Conservation (phyloP, 2,888 invertebrate genomes). For the Plebejus melissa region DNA sequence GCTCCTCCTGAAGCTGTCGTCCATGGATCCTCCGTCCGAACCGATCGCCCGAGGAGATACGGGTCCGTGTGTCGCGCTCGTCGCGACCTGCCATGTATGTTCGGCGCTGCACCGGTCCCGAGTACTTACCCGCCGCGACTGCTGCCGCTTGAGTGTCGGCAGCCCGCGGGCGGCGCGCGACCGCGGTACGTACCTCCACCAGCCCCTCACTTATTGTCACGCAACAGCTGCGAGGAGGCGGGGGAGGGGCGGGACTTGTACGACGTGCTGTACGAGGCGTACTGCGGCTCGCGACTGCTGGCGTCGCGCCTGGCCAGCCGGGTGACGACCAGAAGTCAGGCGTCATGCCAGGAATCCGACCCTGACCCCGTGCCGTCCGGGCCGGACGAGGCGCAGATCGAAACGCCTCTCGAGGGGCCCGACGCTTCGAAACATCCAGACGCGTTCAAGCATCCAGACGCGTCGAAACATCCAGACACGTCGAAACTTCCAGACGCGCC, state of each 20-base stretch:
- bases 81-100: conserved; percentile 39
- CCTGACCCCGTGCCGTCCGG: conserved; percentile 31
- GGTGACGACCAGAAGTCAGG: conserved; percentile 33
- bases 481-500: conserved; percentile 28
- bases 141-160: conserved; percentile 42
- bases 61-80: conserved; percentile 38
- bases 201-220: not conserved
- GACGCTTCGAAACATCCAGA: not conserved
- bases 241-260: conserved; percentile 27
- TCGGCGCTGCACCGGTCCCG: conserved; percentile 36
- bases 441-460: conserved; percentile 33
- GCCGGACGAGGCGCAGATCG: conserved; percentile 37
- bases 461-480: not conserved
- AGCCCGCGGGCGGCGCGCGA: conserved; percentile 40
- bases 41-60: conserved; percentile 37
- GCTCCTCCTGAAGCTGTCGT: conserved; percentile 31
- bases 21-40: conserved; percentile 29
- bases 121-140: conserved; percentile 40
- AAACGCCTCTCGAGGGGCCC: not conserved
- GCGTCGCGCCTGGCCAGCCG: conserved; percentile 33
- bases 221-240: conserved; percentile 27
- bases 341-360: conserved; percentile 35
- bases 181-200: conserved; percentile 37
- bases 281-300: conserved; percentile 38
- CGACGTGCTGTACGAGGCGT: conserved; percentile 36